Base-by-base conservation (phyloP, 2,888 invertebrate genomes). In the Pristionchus japonicus region DNA sequence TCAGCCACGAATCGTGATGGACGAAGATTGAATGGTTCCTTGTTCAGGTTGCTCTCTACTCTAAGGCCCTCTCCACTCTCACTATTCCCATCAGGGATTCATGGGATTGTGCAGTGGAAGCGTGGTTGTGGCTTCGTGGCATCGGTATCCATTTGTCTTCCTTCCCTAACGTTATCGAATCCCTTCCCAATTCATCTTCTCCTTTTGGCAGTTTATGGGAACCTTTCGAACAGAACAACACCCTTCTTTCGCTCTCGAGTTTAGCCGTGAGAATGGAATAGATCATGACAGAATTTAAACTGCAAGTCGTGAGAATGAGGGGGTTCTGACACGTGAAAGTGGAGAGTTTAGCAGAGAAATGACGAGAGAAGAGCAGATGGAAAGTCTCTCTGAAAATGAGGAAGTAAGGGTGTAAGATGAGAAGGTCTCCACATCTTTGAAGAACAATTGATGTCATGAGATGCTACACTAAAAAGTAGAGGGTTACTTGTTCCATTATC, bases 21-120 rank as follows among this genome's bases (percentile, higher is more conserved):
- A n/a, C n/a, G 1, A 11, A 61, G 27, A n/a, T 27, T 6, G 31
- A 70, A 70, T 4, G 1, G 34, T 0, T 3, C 3, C 31, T 67
- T 70, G 6, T 70, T 11, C 31, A 87, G 87, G 87, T 87, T 1
- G 17, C 34, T 7, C 57, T 87, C 9, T 87, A 87, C 43, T 61
- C 77, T 27, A 40, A 27, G n/a, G 87, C 61, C 57, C 52, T 80
- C 57, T 82, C 82, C 1, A 82, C 88, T n/a, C 67, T 67, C 11
- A 88, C 82, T 3, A 83, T 88, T 64, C 88, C 88, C 9, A 83
- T 88, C 23, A 23, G 88, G 11, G 40, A 64, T 34, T 64, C 88
- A n/a, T 88, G 88, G 82, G 82, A 88, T 43, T 88, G 88, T 83
- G 88, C 88, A 17, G 47, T 88, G 6, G 88, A 88, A 23, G 80